These are phyloP conservation scores for Dendrolimus pini DNA, from an alignment of 2,888 invertebrate genomes.

Conservation along the genomic window DNA sequence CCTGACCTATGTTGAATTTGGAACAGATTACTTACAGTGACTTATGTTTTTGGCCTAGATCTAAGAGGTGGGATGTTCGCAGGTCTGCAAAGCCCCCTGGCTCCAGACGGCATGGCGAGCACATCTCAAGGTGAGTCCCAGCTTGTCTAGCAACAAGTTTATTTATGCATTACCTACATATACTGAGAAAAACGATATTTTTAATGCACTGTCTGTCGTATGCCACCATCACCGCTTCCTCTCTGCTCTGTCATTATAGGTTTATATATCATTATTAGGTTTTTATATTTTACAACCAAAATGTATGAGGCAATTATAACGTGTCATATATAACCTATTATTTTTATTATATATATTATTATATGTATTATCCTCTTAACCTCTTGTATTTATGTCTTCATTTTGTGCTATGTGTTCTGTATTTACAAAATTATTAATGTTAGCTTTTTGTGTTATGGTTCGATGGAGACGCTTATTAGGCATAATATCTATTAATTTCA, in stretches of 20 bases:
- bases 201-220: conserved; percentile 78
- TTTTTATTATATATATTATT: conserved; percentile 48
- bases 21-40: background rate
- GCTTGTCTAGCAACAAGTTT: conserved; percentile 72
- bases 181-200: conserved; percentile 75
- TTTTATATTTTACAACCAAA: conserved; percentile 55
- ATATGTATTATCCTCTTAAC: conserved; percentile 61
- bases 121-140: conserved; percentile 90
- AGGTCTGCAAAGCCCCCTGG: conserved; percentile 79
- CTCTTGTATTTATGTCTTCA: conserved; percentile 59
- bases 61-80: conserved; percentile 48
- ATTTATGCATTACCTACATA: conserved; percentile 75
- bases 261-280: conserved; percentile 72
- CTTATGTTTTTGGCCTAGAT: conserved; percentile 6
- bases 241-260: conserved; percentile 78
- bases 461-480: conserved; percentile 50
- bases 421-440: conserved; percentile 63
- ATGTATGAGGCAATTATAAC: conserved; percentile 75
- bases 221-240: conserved; percentile 78
- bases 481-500: conserved; percentile 25
- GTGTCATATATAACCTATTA: conserved; percentile 62
- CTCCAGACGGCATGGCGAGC: conserved; percentile 85
- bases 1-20: too few species aligned
- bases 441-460: conserved; percentile 74
- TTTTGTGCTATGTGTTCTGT: conserved; percentile 74